phyloP scores from a whole-genome alignment of 64 coral and sea anemone genomes.

The Pocillopora verrucosa region DNA sequence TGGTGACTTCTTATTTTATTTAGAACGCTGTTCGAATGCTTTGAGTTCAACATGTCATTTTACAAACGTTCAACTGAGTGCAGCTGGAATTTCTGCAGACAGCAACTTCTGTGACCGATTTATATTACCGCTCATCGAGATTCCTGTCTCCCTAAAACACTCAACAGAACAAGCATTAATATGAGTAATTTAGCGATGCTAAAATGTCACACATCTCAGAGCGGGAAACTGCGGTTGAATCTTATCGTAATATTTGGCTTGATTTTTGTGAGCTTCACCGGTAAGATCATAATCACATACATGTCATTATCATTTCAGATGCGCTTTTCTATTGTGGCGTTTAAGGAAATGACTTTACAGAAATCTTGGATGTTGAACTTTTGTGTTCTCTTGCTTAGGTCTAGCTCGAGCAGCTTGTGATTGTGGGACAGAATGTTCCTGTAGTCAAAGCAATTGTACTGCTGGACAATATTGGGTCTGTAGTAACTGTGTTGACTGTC shows the following conservation, averaged over 20 bases:
- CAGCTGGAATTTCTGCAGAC: constrained; percentile 78
- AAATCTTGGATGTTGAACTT: not conserved
- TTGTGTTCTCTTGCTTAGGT: constrained; percentile 40
- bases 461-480: constrained; percentile 83
- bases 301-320: not conserved
- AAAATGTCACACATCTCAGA: not conserved
- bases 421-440: constrained; percentile 82
- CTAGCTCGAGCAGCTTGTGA: constrained; percentile 59
- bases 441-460: constrained; percentile 79
- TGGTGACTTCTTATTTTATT: not conserved
- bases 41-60: constrained; percentile 18
- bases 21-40: not conserved
- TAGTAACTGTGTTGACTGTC: constrained; percentile 77
- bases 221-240: constrained; percentile 16
- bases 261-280: constrained; percentile 15
- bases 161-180: not conserved
- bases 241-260: not conserved
- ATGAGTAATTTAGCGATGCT: constrained; percentile 30
- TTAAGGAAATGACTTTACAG: not conserved
- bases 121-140: constrained; percentile 3
- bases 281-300: constrained; percentile 1
- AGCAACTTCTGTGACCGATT: not conserved
- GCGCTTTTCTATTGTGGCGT: constrained; percentile 19
- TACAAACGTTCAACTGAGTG: constrained; percentile 44
- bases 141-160: not conserved